Base-by-base conservation (phyloP, 2,888 invertebrate genomes). In the Aporophyla nigra region DNA sequence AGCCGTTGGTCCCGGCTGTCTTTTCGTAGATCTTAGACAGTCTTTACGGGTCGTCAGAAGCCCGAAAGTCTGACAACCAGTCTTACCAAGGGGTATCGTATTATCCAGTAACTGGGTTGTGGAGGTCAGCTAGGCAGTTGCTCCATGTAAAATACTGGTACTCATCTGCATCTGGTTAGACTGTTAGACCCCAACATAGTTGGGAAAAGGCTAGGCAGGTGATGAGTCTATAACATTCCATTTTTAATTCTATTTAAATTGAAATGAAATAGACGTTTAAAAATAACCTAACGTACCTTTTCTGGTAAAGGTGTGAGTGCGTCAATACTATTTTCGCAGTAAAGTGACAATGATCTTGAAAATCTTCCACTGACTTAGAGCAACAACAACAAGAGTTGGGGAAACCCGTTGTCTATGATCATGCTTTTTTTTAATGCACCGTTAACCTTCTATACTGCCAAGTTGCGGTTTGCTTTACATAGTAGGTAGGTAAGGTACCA, bases 301-400 rank as follows among this genome's bases (percentile, higher is more conserved):
- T 74, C 16, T 5, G 10, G 1, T 24, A 46, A 5, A 54, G 51
- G 19, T 24, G 24, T 33, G 43, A 66, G 2, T 40, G 69, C 58
- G 83, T 82, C 59, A 79, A 46, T 59, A 49, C 14, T 24, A 59
- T 10, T 58, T 72, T 70, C 72, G 59, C 80, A 24, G 10, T 65
- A 56, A 10, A 33, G 40, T 73, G 62, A 62, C 46, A 76, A 73
- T 76, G 54, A 84, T 84, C 76, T 83, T 84, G 67, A 83, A 83
- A 81, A 81, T 74, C 21, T 81, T 84, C 84, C 84, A 77, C 40
- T 71, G 51, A 21, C 27, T 19, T 62, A 7, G 9, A 33, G n/a
- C 33, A 68, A 59, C 59, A 74, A 79, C 33, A 83, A 80, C 56
- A 83, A 61, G 19, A 40, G n/a, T 56, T n/a, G 84, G 84, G 77